Evolutionary conservation across 1,140 invertebrate genomes (phyloP), one percentile per base, ranked within the genome.

Genomic region (Idris sp.): DNA sequence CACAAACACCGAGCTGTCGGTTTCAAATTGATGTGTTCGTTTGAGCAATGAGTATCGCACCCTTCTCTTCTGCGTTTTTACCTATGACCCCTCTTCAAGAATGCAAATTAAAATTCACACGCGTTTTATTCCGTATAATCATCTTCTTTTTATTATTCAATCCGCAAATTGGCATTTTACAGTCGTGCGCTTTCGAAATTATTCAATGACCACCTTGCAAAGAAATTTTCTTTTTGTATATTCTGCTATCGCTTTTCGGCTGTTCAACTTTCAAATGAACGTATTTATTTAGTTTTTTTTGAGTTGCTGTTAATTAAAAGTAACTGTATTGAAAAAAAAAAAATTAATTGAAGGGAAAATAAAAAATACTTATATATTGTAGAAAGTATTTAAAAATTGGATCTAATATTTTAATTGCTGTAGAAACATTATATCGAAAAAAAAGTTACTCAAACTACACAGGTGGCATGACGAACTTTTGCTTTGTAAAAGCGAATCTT

Each of bases 21-120:
- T 68, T 53, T 73, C 58, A 46, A 74, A 74, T 71, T 74, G 76
- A 74, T 77, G 71, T 31, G 65, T 65, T 72, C 59, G 62, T 77
- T 74, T 69, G 61, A 77, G 43, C 59, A 74, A 62, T 46, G 69
- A 65, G 53, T 31, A 58, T 43, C 33, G 67, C 62, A 71, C 71
- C 61, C 72, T 71, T 67, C 58, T 14, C 22, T n/a, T 43, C 54
- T 53, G 43, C 30, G 9, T 65, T 68, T 67, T 65, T 68, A 69
- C 73, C 73, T 76, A 59, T 61, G 59, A 53, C 65, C 53, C 59
- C 22, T 44, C 15, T 15, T 14, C 10, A 64, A 51, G 41, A 56
- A 59, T 54, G 43, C 30, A 10, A 41, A 65, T 68, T 58, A 13
- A 46, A 53, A 49, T 71, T 71, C 73, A 76, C 65, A 76, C 73